Percentiles rank a stretch among this genome's conserved stretches.
These are phyloP conservation scores for Raphicerus campestris DNA, from an alignment of 2,113 vertebrate species.

Conservation along the genomic window DNA sequence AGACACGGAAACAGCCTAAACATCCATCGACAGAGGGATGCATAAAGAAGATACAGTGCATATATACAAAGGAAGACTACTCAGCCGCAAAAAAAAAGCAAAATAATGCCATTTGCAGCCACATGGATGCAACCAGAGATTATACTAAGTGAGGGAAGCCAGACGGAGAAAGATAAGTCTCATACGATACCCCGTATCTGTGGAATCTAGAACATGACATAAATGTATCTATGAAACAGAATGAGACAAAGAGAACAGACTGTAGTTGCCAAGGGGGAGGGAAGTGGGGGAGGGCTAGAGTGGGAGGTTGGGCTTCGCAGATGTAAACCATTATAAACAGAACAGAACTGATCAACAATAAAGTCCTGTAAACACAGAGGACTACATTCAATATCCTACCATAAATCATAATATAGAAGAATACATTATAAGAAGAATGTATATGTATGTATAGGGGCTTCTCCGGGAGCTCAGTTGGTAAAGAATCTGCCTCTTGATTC, in stretches of 20 bases:
- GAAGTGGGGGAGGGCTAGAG: background rate
- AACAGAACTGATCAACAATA: background rate
- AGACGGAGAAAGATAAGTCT: background rate
- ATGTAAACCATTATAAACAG: background rate
- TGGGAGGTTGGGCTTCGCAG: background rate
- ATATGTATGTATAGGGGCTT: background rate
- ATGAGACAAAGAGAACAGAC: background rate
- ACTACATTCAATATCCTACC: background rate
- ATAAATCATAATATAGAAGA: background rate
- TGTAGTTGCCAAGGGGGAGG: background rate
- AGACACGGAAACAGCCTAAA: background rate
- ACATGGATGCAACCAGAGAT: background rate
- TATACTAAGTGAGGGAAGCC: background rate
- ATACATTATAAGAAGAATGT: background rate
- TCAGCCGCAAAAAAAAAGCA: background rate
- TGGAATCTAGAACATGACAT: background rate
- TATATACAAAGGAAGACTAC: background rate
- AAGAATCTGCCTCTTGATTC: background rate
- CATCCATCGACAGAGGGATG: background rate
- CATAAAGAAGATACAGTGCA: background rate
- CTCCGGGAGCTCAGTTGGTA: rapidly evolving
- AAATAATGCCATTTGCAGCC: background rate
- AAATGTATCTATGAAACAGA: background rate
- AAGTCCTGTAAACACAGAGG: background rate
- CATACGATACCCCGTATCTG: background rate